Conservation (phyloP, 2,888 invertebrate species). For the Chymomyza caudatula region DNA sequence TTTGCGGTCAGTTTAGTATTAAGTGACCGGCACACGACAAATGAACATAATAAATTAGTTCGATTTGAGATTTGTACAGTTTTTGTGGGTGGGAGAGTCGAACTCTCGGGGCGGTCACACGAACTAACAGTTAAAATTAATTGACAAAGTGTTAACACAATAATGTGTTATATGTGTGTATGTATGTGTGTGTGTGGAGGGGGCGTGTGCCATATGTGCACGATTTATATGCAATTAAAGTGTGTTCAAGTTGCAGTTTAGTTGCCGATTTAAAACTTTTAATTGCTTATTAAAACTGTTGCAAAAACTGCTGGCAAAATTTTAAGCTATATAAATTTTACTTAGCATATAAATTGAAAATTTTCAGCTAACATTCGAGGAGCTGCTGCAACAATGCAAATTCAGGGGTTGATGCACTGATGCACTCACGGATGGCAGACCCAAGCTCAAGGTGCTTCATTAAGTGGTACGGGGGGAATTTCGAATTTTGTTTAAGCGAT, state of each 20-base stretch:
- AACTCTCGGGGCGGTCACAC: conserved; percentile 13
- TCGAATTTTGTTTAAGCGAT: no score
- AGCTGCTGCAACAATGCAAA: conserved; percentile 52
- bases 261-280: conserved; percentile 29
- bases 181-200: conserved; percentile 5
- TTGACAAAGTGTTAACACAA: conserved; percentile 44
- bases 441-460: conserved; percentile 21
- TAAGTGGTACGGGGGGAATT: no score
- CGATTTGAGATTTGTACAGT: conserved; percentile 19
- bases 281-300: conserved; percentile 58
- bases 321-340: conserved; percentile 21
- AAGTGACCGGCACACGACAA: conserved; percentile 44
- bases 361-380: conserved; percentile 19
- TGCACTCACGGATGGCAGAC: not conserved
- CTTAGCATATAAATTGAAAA: conserved; percentile 58
- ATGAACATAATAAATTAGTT: conserved; percentile 53
- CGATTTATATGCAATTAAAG: conserved; percentile 29
- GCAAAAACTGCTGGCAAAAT: not conserved
- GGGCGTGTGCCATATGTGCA: conserved; percentile 19
- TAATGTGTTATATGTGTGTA: conserved; percentile 33
- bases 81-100: conserved; percentile 8
- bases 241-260: not conserved
- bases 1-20: conserved; percentile 54
- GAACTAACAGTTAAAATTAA: conserved; percentile 28
- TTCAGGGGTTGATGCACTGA: conserved; percentile 14